A percentile compares a stretch with the other conserved stretches of the same genome.
Conservation (phyloP, 2,797 vertebrate species). For the Poecilia velifera region DNA sequence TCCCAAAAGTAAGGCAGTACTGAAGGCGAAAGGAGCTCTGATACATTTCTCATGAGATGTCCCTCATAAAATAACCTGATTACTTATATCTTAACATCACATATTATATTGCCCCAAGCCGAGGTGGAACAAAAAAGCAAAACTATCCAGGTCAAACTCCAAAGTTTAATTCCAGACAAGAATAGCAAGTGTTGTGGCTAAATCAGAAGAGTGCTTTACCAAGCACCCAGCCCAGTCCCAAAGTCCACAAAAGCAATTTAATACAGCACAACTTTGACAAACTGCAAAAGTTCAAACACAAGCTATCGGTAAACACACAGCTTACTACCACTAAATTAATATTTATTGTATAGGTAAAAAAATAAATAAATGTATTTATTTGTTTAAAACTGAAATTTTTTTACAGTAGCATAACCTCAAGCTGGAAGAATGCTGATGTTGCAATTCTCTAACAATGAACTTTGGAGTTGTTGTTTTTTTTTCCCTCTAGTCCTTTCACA, state of each 20-base stretch:
- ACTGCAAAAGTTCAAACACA: neutral
- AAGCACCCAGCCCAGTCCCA: slow-evolving; percentile 1
- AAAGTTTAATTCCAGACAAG: neutral
- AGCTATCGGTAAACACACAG: neutral
- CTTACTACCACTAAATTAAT: neutral
- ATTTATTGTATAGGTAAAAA: neutral
- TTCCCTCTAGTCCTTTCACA: neutral
- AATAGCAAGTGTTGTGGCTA: neutral
- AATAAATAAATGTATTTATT: neutral
- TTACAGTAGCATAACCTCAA: neutral
- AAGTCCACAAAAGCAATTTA: neutral
- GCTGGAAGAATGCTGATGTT: neutral
- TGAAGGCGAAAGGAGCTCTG: neutral
- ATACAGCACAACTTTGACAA: neutral
- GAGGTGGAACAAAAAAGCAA: neutral
- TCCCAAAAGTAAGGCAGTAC: neutral
- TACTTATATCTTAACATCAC: neutral
- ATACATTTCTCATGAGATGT: neutral
- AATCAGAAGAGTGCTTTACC: neutral
- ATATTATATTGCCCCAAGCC: neutral
- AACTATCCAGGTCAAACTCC: neutral
- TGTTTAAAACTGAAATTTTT: neutral
- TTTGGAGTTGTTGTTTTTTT: neutral
- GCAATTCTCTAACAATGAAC: neutral
- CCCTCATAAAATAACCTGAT: neutral